A percentile compares a stretch with the other conserved stretches of the same genome.
Conservation (phyloP, 2,888 invertebrate genomes). For the Sipha maydis region DNA sequence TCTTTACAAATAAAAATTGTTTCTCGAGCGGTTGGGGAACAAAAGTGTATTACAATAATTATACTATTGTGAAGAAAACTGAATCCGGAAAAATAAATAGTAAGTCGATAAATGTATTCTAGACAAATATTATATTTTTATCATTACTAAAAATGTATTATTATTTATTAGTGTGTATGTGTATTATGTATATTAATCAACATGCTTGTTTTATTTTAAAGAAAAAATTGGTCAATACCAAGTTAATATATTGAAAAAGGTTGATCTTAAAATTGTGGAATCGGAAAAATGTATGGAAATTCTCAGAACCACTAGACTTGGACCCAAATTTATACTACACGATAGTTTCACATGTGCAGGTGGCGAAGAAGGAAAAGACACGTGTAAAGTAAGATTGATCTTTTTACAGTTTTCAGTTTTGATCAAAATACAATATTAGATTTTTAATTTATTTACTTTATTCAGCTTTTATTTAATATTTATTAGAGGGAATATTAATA, state of each 20-base stretch:
- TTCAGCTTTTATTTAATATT: no score
- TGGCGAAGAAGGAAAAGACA: slow-evolving; percentile 78
- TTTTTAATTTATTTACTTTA: background rate
- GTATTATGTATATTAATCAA: no score
- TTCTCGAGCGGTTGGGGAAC: slow-evolving; percentile 86
- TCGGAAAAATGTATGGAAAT: slow-evolving; percentile 72
- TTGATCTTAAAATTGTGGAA: slow-evolving; percentile 77
- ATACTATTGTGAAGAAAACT: slow-evolving; percentile 9
- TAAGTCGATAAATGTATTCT: no score
- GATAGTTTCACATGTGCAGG: slow-evolving; percentile 83
- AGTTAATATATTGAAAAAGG: slow-evolving; percentile 77
- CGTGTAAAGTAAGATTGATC: slow-evolving; percentile 72
- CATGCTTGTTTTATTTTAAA: slow-evolving; percentile 65
- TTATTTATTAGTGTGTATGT: no score
- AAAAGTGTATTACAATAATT: slow-evolving; percentile 73
- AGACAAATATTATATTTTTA: background rate
- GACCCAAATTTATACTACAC: slow-evolving; percentile 75
- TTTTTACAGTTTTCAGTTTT: background rate
- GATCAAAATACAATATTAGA: no score
- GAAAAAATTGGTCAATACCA: slow-evolving; percentile 74
- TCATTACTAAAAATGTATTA: no score
- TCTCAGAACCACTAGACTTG: slow-evolving; percentile 76
- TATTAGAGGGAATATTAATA: no score
- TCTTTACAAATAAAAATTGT: slow-evolving; percentile 70
- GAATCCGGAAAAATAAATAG: background rate